phyloP scores from a whole-genome alignment of 2,888 invertebrate genomes.

The Andrena camellia region DNA sequence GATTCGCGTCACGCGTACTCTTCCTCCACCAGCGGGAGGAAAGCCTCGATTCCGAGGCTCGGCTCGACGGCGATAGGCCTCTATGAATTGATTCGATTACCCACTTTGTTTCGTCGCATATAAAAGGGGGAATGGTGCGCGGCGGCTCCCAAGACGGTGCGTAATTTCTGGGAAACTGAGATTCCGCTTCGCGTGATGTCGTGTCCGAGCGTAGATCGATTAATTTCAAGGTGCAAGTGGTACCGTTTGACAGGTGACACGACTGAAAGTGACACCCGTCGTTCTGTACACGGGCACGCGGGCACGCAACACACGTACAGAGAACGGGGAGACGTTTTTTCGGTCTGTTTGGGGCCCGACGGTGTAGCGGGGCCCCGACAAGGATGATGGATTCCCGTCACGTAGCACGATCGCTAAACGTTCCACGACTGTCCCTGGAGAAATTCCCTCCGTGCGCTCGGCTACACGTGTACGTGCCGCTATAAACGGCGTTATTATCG shows the following conservation, averaged over 20 bases:
- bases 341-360: constrained; percentile 51
- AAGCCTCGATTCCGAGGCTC: background rate
- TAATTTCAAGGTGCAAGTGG: constrained; percentile 53
- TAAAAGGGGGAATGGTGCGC: too few relatives aligned
- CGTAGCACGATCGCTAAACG: constrained; percentile 54
- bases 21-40: background rate
- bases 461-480: constrained; percentile 38
- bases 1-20: constrained; percentile 60
- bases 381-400: constrained; percentile 71
- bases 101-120: background rate
- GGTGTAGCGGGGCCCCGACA: constrained; percentile 45
- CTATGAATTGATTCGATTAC: constrained; percentile 8
- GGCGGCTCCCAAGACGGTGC: too few relatives aligned
- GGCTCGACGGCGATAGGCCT: background rate
- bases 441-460: constrained; percentile 29
- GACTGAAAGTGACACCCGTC: constrained; percentile 72
- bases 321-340: constrained; percentile 46
- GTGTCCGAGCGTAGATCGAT: constrained; percentile 51
- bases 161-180: constrained; percentile 33
- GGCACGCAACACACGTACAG: constrained; percentile 35
- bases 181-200: constrained; percentile 44
- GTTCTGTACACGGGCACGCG: constrained; percentile 42
- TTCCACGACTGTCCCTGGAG: constrained; percentile 34
- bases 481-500: constrained; percentile 58
- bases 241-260: constrained; percentile 70